Percentiles rank a stretch among this genome's conserved stretches.
Evolutionary conservation across 2,797 vertebrate genomes (phyloP).

Genomic region (Geotrypetes seraphini): DNA sequence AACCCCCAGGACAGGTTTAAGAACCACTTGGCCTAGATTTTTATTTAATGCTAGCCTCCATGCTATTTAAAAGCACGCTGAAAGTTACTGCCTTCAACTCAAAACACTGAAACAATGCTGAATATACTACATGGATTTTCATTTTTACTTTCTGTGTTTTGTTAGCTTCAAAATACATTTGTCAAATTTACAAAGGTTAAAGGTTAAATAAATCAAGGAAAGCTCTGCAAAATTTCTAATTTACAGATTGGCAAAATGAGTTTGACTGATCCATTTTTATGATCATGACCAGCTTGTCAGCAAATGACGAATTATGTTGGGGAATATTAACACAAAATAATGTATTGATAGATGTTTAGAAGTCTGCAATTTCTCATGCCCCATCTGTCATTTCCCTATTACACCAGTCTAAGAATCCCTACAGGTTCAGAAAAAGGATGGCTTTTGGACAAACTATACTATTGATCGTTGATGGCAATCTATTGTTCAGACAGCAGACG

Average conservation of each 20-base stretch:
- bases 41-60: too few relatives aligned
- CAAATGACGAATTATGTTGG: conserved; percentile 5
- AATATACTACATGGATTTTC: too few relatives aligned
- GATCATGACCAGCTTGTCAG: conserved; percentile 18
- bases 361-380: conserved; percentile 43
- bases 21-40: too few relatives aligned
- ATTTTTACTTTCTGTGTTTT: conserved; percentile 25
- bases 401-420: conserved; percentile 18
- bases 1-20: too few relatives aligned
- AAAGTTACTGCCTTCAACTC: too few relatives aligned
- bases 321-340: conserved; percentile 34
- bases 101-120: too few relatives aligned
- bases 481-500: conserved; percentile 36
- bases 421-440: conserved; percentile 58
- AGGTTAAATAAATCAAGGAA: conserved; percentile 11
- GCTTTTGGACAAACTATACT: conserved; percentile 46
- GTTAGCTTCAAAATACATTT: conserved; percentile 16
- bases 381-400: conserved; percentile 48
- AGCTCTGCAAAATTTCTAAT: conserved; percentile 7
- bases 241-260: too few relatives aligned
- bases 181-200: conserved; percentile 23
- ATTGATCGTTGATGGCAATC: conserved; percentile 48
- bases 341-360: conserved; percentile 18
- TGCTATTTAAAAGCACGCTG: too few relatives aligned
- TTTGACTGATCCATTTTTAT: conserved; percentile 7